A percentile compares a stretch with the other conserved stretches of the same genome.
Conservation (phyloP, 1,140 invertebrate genomes). For the Caenorhabditis brenneri region DNA sequence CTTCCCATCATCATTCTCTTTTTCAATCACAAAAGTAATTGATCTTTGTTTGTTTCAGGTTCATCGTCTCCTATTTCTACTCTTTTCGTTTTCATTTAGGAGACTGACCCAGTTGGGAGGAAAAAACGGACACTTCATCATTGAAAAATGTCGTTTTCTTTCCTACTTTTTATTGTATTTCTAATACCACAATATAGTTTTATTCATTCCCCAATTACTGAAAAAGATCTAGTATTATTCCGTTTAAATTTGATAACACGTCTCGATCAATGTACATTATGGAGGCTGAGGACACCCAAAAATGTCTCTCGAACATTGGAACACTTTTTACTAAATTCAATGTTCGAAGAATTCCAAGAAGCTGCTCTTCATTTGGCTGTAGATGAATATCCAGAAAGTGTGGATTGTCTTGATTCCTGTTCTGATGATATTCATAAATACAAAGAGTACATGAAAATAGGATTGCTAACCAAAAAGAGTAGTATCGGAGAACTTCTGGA, state of each 20-base stretch:
- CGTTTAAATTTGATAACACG: slow-evolving; percentile 13
- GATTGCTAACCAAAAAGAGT: not conserved
- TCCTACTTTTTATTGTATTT: not conserved
- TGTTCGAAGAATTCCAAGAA: slow-evolving; percentile 40
- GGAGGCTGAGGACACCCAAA: not conserved
- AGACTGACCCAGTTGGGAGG: not conserved
- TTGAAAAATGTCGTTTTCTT: not conserved
- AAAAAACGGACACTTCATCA: too few species aligned
- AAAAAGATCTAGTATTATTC: not conserved
- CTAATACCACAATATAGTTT: not conserved
- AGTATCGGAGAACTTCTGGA: not conserved
- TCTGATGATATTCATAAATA: slow-evolving; percentile 12
- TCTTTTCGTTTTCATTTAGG: not conserved
- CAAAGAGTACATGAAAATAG: not conserved
- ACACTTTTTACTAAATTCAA: slow-evolving; percentile 33
- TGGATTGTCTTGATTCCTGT: slow-evolving; percentile 23
- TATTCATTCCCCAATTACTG: not conserved
- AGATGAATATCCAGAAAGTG: slow-evolving; percentile 1
- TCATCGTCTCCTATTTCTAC: slow-evolving; percentile 8
- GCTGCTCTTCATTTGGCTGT: not conserved
- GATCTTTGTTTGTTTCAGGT: slow-evolving; percentile 29
- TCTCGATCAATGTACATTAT: slow-evolving; percentile 42
- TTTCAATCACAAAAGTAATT: slow-evolving; percentile 13
- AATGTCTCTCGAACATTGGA: not conserved
- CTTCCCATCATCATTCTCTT: not conserved